Evolutionary conservation across 2,113 vertebrate genomes (phyloP), one percentile per base, ranked within the genome.

Genomic region (Ammodramus savannarum): DNA sequence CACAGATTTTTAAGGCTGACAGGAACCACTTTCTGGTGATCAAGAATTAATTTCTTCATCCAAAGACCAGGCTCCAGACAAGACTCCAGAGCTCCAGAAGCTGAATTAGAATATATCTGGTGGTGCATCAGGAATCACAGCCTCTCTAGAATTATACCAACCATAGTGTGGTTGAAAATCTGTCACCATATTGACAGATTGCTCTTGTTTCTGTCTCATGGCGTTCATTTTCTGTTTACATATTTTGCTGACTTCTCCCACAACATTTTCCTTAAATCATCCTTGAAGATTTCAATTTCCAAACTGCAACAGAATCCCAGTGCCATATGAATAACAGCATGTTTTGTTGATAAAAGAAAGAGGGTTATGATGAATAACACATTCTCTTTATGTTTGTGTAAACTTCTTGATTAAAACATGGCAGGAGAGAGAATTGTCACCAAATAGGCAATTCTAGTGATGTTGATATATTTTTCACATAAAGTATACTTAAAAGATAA

Each of bases 381-480:
- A 23, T 80, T 87, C 21, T 25, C 31, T 49, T 61, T 85, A 26
- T 72, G 44, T 72, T 73, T 95, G 58, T 44, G 46, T 87, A 94
- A 90, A 80, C 51, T 85, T 93, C 59, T 91, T 85, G 78, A 83
- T 96, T 93, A 86, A 94, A 96, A 88, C 43, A 59, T 71, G 31
- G 16, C 36, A 90, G 43, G 63, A 44, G 31, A 82, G 63, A 90
- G n/a, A 86, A 88, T 41, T 92, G 58, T 55, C 68, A 77, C 85
- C 67, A 90, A 91, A 74, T 4, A 66, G 41, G 43, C 38, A 58
- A 58, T 83, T 46, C 39, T 46, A 55, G 44, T 10, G 38, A 41
- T 80, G 32, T 3, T 88, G 43, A 52, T 39, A 25, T 20, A 15
- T 80, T 90, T 94, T 95, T 71, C 65, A 55, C 59, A 39, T 19